Percentiles rank a stretch among this genome's conserved stretches.
These are phyloP conservation scores for Microcebus griseorufus DNA, from an alignment of 2,113 vertebrate genomes.

Conservation along the genomic window DNA sequence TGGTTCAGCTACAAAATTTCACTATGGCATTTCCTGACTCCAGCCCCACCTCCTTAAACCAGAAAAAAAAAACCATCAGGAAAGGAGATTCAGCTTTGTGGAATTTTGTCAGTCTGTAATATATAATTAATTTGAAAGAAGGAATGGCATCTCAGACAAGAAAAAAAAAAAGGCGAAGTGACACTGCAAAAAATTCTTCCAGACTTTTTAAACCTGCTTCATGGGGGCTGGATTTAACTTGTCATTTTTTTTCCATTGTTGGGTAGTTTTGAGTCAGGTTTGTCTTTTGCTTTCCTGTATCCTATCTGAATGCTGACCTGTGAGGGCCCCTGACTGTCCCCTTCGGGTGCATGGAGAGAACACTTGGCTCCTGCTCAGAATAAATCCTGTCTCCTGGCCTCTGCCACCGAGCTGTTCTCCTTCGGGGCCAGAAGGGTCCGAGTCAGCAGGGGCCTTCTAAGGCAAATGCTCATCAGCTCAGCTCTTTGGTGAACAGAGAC, in stretches of 20 bases:
- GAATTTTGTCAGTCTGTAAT: background rate
- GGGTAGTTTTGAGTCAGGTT: background rate
- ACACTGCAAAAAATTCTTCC: background rate
- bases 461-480: background rate
- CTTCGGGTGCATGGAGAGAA: background rate
- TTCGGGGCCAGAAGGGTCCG: background rate
- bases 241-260: background rate
- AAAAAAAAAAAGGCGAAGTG: background rate
- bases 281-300: background rate
- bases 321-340: background rate
- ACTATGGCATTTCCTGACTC: background rate
- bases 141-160: background rate
- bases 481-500: background rate
- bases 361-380: background rate
- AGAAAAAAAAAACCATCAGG: background rate
- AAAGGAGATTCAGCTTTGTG: background rate
- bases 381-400: background rate
- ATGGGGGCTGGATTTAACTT: background rate
- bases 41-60: background rate
- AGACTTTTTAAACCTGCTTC: background rate
- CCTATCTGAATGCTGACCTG: background rate
- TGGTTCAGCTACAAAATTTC: background rate
- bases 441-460: background rate
- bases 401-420: background rate
- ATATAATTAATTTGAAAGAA: slow-evolving; percentile 43